Conservation (phyloP, 2,797 vertebrate genomes). For the Nasua narica region DNA sequence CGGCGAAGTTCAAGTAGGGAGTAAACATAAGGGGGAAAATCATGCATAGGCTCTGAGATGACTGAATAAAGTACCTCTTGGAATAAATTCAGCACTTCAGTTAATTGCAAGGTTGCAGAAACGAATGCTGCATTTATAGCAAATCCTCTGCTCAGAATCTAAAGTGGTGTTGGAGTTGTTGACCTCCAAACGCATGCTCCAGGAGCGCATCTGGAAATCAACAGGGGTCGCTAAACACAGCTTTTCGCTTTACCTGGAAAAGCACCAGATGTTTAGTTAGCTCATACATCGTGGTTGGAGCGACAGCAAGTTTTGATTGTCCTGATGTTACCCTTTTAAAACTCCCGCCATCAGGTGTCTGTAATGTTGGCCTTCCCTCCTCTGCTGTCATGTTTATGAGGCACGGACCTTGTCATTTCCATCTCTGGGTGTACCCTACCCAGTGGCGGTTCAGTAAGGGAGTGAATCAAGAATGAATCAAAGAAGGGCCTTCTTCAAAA, state of each 20-base stretch:
- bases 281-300: neutral
- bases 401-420: neutral
- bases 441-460: neutral
- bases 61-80: neutral
- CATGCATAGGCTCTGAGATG: neutral
- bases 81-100: slow-evolving; percentile 4
- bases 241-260: neutral
- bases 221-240: neutral
- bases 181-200: neutral
- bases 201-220: neutral
- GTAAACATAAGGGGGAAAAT: neutral
- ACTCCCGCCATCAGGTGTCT: neutral
- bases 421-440: neutral
- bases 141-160: neutral
- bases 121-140: neutral
- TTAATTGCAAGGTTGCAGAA: neutral
- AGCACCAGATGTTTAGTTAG: neutral
- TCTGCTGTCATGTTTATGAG: neutral
- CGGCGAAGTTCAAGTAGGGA: neutral
- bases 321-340: neutral
- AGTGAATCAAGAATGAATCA: neutral
- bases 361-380: neutral
- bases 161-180: neutral
- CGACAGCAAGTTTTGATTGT: neutral
- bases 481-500: neutral